Percentiles rank a stretch among this genome's conserved stretches.
Evolutionary conservation across 2,797 vertebrate species (phyloP).

Genomic region (Micropoecilia bifurca): DNA sequence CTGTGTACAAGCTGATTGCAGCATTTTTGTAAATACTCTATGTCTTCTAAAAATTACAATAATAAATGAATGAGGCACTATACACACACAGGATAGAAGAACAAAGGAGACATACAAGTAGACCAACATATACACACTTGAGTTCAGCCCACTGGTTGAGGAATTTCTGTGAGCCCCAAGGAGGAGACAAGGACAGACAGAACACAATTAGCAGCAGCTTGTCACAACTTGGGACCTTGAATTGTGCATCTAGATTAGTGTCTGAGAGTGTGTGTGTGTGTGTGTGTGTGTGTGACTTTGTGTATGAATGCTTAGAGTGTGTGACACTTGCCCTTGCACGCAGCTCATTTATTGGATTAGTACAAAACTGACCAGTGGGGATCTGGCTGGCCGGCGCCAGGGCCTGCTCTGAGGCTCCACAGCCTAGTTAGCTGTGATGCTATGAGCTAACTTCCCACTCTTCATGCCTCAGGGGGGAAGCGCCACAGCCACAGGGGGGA

Average conservation of each 20-base stretch:
- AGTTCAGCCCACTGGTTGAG: conserved; percentile 54
- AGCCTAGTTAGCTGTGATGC: conserved; percentile 68
- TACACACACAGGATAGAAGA: neutral
- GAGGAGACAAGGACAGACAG: conserved; percentile 62
- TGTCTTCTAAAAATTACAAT: neutral
- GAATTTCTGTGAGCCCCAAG: conserved; percentile 60
- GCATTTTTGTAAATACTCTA: neutral
- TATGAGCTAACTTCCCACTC: conserved; percentile 64
- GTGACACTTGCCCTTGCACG: conserved; percentile 74
- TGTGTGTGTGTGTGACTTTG: conserved; percentile 30
- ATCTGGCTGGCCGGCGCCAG: conserved; percentile 72
- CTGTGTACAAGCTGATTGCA: neutral
- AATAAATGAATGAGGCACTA: neutral
- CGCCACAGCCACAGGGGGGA: conserved; percentile 38
- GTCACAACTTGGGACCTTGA: conserved; percentile 66
- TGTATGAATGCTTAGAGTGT: conserved; percentile 36
- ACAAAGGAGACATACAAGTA: conserved; percentile 9
- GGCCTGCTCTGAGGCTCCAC: conserved; percentile 64
- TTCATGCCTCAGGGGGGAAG: conserved; percentile 35
- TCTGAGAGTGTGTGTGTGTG: conserved; percentile 28
- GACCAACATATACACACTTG: conserved; percentile 26
- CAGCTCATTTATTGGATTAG: conserved; percentile 82
- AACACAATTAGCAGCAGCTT: conserved; percentile 70
- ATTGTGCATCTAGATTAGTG: conserved; percentile 43
- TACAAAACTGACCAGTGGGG: conserved; percentile 74